Conservation (phyloP, 1,140 invertebrate genomes). For the Drosophila serrata region DNA sequence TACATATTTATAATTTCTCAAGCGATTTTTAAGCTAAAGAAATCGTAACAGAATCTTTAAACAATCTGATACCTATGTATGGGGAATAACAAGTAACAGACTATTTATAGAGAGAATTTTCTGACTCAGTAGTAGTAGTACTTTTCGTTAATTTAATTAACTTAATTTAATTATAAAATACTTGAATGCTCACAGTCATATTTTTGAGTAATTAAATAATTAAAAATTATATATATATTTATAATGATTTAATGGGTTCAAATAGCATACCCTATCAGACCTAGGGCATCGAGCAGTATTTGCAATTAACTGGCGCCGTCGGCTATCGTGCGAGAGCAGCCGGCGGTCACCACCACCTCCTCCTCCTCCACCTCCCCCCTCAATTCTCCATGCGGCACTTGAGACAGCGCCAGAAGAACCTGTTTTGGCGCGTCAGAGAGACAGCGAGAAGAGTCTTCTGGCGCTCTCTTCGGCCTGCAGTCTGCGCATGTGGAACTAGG, state of each 20-base stretch:
- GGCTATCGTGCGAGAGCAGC: constrained; percentile 73
- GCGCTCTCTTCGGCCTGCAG: constrained; percentile 46
- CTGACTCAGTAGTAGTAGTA: no score
- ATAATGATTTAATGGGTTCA: neutral
- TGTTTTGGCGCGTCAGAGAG: constrained; percentile 74
- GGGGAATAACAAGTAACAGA: no score
- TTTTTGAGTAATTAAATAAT: neutral
- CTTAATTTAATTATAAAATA: neutral
- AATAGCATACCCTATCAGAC: neutral
- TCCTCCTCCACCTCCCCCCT: neutral
- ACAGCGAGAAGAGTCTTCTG: constrained; percentile 3
- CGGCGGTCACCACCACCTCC: constrained; percentile 22
- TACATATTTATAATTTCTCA: constrained; percentile 11
- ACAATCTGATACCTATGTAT: neutral
- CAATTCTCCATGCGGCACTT: constrained; percentile 17
- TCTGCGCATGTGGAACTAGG: constrained; percentile 60
- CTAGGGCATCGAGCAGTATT: constrained; percentile 66
- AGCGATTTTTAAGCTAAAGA: neutral
- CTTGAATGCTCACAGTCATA: neutral
- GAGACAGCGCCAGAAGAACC: constrained; percentile 66
- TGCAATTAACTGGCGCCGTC: constrained; percentile 84
- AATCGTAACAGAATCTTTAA: no score
- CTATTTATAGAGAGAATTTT: no score
- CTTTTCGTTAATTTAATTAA: no score
- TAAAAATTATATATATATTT: neutral